A percentile compares a stretch with the other conserved stretches of the same genome.
These are phyloP conservation scores for Cerastis leucographa DNA, from an alignment of 2,888 invertebrate genomes.

Conservation along the genomic window DNA sequence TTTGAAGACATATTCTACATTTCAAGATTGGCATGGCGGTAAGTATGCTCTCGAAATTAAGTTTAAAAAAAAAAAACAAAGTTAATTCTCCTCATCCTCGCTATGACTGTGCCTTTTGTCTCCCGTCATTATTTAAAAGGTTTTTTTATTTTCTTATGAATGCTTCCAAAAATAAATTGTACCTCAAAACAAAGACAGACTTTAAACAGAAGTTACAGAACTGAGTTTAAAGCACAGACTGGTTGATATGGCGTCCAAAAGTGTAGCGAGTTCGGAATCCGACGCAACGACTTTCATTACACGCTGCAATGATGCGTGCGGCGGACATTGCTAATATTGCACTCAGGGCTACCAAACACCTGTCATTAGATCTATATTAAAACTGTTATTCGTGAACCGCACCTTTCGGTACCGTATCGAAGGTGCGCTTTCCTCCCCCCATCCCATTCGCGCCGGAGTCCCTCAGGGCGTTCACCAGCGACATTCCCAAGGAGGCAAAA, in stretches of 20 bases:
- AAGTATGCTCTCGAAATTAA: not conserved
- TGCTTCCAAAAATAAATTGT: not conserved
- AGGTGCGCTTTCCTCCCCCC: too few relatives aligned
- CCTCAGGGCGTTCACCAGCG: too few relatives aligned
- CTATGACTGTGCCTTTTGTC: not conserved
- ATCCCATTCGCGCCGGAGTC: too few relatives aligned
- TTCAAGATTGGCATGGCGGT: not conserved
- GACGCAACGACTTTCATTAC: constrained; percentile 71
- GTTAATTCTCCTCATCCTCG: too few relatives aligned
- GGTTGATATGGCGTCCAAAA: constrained; percentile 57
- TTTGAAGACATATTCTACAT: not conserved
- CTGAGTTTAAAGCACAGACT: constrained; percentile 18
- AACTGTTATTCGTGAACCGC: too few relatives aligned
- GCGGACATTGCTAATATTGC: constrained; percentile 66
- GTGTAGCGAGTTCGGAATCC: constrained; percentile 63
- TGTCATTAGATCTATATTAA: not conserved
- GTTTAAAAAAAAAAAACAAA: too few relatives aligned
- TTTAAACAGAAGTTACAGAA: not conserved
- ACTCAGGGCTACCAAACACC: constrained; percentile 49
- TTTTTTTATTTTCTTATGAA: not conserved
- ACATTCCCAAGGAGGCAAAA: too few relatives aligned
- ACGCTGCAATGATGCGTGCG: constrained; percentile 64
- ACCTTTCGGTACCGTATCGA: too few relatives aligned
- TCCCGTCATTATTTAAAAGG: not conserved
- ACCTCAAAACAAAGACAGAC: constrained; percentile 28